Conservation (phyloP, 1,140 invertebrate species). For the Agraylea sexmaculata region DNA sequence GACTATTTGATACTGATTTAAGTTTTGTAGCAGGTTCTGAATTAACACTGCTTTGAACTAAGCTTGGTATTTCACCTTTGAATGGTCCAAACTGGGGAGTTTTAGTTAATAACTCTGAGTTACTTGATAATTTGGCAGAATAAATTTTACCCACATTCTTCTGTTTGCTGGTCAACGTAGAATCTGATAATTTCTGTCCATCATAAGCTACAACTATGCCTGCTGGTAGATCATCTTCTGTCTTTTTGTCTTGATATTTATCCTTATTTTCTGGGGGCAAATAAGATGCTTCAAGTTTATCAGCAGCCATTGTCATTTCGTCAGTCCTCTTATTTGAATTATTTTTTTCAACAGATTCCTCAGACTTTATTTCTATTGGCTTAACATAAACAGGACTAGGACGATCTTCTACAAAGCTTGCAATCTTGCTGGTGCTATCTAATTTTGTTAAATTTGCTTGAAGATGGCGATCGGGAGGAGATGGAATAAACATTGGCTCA, state of each 20-base stretch:
- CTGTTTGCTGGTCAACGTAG: slow-evolving; percentile 45
- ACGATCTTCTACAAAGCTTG: slow-evolving; percentile 31
- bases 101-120: slow-evolving; percentile 45
- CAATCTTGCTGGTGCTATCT: slow-evolving; percentile 28
- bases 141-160: slow-evolving; percentile 34
- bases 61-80: slow-evolving; percentile 53
- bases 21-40: slow-evolving; percentile 14
- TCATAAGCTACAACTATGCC: slow-evolving; percentile 57
- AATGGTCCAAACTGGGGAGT: slow-evolving; percentile 60
- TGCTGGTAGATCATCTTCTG: slow-evolving; percentile 30
- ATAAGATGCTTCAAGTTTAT: slow-evolving; percentile 55
- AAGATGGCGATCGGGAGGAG: slow-evolving; percentile 43
- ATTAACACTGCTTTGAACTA: slow-evolving; percentile 21
- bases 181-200: slow-evolving; percentile 54
- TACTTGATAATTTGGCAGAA: slow-evolving; percentile 43
- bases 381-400: slow-evolving; percentile 36
- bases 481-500: slow-evolving; percentile 64
- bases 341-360: slow-evolving; percentile 30
- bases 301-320: slow-evolving; percentile 54
- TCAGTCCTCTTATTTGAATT: slow-evolving; percentile 31
- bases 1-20: slow-evolving; percentile 17
- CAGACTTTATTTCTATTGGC: slow-evolving; percentile 27
- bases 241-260: slow-evolving; percentile 29
- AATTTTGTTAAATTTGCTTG: slow-evolving; percentile 33
- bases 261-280: slow-evolving; percentile 44